phyloP scores from a whole-genome alignment of 1,140 invertebrate species.

The Orchesella cincta region DNA sequence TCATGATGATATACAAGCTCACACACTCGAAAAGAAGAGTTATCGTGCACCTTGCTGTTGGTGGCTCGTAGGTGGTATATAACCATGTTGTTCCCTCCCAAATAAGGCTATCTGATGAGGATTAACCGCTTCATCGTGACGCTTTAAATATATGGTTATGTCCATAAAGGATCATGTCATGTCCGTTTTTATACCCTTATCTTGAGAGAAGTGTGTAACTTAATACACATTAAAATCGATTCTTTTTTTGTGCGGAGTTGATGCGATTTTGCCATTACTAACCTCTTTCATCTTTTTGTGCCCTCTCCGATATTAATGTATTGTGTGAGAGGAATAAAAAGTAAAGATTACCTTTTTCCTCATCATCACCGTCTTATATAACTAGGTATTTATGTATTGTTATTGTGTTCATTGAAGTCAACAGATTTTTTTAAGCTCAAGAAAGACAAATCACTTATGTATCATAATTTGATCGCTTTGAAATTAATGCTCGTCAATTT shows the following conservation, averaged over 20 bases:
- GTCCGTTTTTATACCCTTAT: neutral
- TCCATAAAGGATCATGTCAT: conserved; percentile 28
- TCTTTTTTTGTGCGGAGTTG: neutral
- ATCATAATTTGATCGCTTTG: no score
- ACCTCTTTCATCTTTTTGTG: neutral
- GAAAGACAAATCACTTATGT: no score
- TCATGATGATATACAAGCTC: neutral
- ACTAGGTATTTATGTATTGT: no score
- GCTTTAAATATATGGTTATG: conserved; percentile 25
- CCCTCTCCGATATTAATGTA: no score
- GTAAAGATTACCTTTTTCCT: no score
- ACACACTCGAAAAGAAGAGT: neutral
- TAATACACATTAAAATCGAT: conserved; percentile 13
- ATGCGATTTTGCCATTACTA: conserved; percentile 24
- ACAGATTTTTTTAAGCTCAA: no score
- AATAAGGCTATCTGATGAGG: conserved; percentile 21
- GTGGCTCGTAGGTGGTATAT: conserved; percentile 7
- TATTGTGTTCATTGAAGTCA: no score
- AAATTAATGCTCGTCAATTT: no score
- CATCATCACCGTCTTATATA: no score
- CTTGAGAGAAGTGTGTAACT: neutral
- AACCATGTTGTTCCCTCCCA: neutral
- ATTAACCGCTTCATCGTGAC: conserved; percentile 28
- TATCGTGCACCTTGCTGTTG: neutral
- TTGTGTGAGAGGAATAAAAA: no score